Base-by-base conservation (phyloP, 64 coral and sea anemone genomes). In the Orbicella faveolata region DNA sequence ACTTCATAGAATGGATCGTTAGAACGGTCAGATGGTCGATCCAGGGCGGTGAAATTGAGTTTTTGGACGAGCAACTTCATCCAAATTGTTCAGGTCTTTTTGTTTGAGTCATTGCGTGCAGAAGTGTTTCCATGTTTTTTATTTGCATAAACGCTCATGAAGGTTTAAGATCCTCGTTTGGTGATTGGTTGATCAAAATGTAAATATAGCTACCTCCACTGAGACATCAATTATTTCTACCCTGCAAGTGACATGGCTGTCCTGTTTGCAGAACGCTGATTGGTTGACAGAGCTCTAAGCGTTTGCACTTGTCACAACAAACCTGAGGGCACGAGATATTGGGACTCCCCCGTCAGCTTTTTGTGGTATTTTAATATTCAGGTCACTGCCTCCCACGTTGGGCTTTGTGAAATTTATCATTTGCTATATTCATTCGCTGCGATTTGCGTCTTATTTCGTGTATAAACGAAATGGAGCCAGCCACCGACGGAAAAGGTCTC, bases 321-420 rank as follows among this genome's bases (percentile, higher is more conserved):
- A 33, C 26, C 34, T 72, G 9, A 33, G 82, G 64, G 82, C 18
- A 15, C 64, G 30, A 26, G 8, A 23, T 70, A 25, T 26, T 26
- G 67, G 67, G 67, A 70, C 67, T 70, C 67, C 72, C 82, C 82
- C 82, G 44, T 17, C 41, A 73, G 41, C 82, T 85, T 66, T 73
- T 53, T 85, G 20, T 2, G 68, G 65, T 13, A 70, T 85, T 26
- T n/a, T 73, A 26, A 44, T 85, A 48, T 85, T 70, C 61, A 15
- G 36, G 21, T 72, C 68, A 51, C 41, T 25, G 67, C 39, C 37
- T 66, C 63, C 66, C 37, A 41, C 82, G 66, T 34, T 63, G 67
- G 26, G 82, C 9, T 17, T 12, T n/a, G 44, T 11, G 4, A 9
- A 70, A n/a, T 65, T 48, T 52, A 72, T 9, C 10, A 30, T 85